A percentile compares a stretch with the other conserved stretches of the same genome.
These are phyloP conservation scores for Chymomyza amoena DNA, from an alignment of 2,888 invertebrate species.

Conservation along the genomic window DNA sequence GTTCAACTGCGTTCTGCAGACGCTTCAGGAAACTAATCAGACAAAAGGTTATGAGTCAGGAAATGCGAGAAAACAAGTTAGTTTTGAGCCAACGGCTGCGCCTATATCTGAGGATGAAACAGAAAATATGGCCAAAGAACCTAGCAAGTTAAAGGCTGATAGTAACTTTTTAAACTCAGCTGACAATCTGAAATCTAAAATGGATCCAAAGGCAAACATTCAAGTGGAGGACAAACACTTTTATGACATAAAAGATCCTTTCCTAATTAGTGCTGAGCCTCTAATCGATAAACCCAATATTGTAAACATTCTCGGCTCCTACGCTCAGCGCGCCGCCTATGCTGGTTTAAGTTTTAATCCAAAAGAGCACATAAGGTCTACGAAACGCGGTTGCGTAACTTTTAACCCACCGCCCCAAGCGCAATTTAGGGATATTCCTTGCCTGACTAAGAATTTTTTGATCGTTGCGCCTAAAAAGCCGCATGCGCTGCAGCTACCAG, in stretches of 20 bases:
- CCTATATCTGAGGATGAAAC: not conserved
- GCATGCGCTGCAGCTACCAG: slow-evolving; percentile 11
- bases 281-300: not conserved
- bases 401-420: slow-evolving; percentile 30
- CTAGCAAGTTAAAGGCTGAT: not conserved
- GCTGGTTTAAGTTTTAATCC: slow-evolving; percentile 20
- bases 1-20: slow-evolving; percentile 11
- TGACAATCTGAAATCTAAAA: not conserved
- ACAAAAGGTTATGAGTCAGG: not conserved
- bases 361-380: not conserved
- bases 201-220: not conserved
- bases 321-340: slow-evolving; percentile 40
- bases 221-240: not conserved
- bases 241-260: not conserved
- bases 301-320: slow-evolving; percentile 11
- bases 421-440: slow-evolving; percentile 52
- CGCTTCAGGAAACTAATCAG: slow-evolving; percentile 16
- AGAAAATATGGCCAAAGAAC: not conserved
- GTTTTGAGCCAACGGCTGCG: slow-evolving; percentile 10
- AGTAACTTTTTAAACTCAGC: no score
- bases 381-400: not conserved
- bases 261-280: not conserved
- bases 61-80: not conserved
- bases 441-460: slow-evolving; percentile 21
- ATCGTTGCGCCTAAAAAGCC: slow-evolving; percentile 30